phyloP scores from a whole-genome alignment of 1,140 invertebrate species.

The Drosophila tropicalis region DNA sequence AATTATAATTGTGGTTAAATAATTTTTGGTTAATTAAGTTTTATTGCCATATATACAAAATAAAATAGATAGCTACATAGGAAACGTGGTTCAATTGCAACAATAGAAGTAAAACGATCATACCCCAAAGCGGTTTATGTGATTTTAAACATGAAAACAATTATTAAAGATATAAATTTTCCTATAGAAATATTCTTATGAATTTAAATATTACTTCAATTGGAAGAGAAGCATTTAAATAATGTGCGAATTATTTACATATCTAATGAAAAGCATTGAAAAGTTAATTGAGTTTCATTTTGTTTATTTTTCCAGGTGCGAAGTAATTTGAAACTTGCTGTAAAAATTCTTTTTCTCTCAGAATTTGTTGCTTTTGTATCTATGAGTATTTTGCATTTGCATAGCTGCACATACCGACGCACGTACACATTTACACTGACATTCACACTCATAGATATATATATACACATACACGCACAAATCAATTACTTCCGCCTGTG shows the following conservation, averaged over 20 bases:
- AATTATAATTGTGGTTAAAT: slow-evolving; percentile 69
- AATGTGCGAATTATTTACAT: slow-evolving; percentile 12
- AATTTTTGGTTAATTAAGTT: slow-evolving; percentile 67
- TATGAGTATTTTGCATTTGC: slow-evolving; percentile 50
- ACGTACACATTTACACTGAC: slow-evolving; percentile 32
- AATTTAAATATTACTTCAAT: neutral
- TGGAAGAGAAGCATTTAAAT: neutral
- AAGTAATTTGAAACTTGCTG: slow-evolving; percentile 2
- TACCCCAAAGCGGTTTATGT: neutral
- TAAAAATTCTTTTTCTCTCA: slow-evolving; percentile 19
- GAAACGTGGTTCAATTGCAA: neutral
- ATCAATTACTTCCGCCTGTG: slow-evolving; percentile 72
- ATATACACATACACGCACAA: slow-evolving; percentile 49
- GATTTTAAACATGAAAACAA: neutral
- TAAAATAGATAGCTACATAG: neutral
- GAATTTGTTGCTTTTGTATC: slow-evolving; percentile 27
- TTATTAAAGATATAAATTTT: neutral
- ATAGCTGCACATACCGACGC: slow-evolving; percentile 41
- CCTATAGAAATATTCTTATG: neutral
- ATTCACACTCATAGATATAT: neutral
- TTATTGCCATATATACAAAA: slow-evolving; percentile 20
- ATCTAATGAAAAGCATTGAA: neutral
- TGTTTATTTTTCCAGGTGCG: slow-evolving; percentile 3
- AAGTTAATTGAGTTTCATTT: slow-evolving; percentile 8
- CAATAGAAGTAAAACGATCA: neutral